Base-by-base conservation (phyloP, 2,888 invertebrate genomes). In the Cosmia trapezina region DNA sequence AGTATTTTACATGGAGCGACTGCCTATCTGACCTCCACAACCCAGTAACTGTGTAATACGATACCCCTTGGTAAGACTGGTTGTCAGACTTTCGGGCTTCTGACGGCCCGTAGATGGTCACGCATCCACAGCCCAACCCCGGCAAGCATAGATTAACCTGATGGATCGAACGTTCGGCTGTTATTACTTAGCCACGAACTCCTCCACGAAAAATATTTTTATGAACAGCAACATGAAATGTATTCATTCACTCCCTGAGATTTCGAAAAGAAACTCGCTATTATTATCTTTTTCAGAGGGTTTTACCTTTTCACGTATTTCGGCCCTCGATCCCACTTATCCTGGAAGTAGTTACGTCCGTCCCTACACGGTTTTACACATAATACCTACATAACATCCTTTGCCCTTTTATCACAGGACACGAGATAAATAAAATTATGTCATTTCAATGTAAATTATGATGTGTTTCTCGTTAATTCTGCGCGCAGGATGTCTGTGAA, bases 391-490 rank as follows among this genome's bases (percentile, higher is more conserved):
- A 68, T 65, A 63, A 76, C 62, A 70, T 63, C 76, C 61, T 71
- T 81, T 78, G 63, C 70, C 80, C 76, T 82, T 86, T 80, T 60
- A 78, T 49, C 59, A 59, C 47, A 69, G 67, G 62, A 74, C 49
- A 61, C 59, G 62, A 59, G 11, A 76, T 75, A 84, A 86, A 88
- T 83, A 85, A 85, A 84, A 87, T 84, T 81, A 87, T 83, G 73
- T 82, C 73, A 85, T 88, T 88, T 88, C 81, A 86, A 88, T 88
- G 81, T 83, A 83, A 84, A 86, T 84, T 87, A 83, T 67, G 66
- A 80, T 73, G 75, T 73, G 73, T 67, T 69, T 83, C 78, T 85
- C 76, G 78, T 80, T 79, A 65, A 72, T 78, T 80, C 65, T 60
- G 60, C 14, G 37, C 37, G 56, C 70, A 51, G 49, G 54, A 33